phyloP scores from a whole-genome alignment of 2,888 invertebrate species.

The Erpobdella octoculata region DNA sequence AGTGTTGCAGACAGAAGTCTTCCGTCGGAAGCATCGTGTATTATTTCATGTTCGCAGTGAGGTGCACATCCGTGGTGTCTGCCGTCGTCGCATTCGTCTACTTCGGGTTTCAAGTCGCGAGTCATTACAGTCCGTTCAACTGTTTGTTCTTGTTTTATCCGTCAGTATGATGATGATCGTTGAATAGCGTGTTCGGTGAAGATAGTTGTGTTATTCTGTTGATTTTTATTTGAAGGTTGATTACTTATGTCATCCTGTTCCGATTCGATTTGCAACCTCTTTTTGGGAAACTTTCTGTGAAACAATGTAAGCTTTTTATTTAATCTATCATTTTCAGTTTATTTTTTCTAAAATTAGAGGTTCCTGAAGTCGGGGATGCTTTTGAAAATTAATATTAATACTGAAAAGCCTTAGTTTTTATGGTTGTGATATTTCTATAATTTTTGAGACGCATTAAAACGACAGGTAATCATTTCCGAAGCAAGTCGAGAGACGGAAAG shows the following conservation, averaged over 20 bases:
- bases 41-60: constrained; percentile 44
- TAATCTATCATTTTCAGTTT: not conserved
- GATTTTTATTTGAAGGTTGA: constrained; percentile 43
- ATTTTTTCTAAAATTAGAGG: not conserved
- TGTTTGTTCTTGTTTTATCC: constrained; percentile 80
- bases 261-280: constrained; percentile 58
- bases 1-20: constrained; percentile 17
- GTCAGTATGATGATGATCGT: constrained; percentile 60
- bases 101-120: constrained; percentile 54
- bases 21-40: constrained; percentile 34
- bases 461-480: not conserved
- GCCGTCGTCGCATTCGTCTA: constrained; percentile 63
- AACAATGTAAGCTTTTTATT: not conserved
- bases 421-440: not conserved
- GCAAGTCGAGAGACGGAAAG: not conserved
- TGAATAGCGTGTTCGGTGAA: not conserved
- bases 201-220: not conserved
- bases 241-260: constrained; percentile 61
- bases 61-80: constrained; percentile 39
- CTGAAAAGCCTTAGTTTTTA: too few relatives aligned
- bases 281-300: constrained; percentile 36
- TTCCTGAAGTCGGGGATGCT: too few relatives aligned
- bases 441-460: not conserved
- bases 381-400: too few relatives aligned
- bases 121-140: constrained; percentile 64